Evolutionary conservation across 2,113 vertebrate species (phyloP), one percentile per base, ranked within the genome.

Genomic region (Columba livia): DNA sequence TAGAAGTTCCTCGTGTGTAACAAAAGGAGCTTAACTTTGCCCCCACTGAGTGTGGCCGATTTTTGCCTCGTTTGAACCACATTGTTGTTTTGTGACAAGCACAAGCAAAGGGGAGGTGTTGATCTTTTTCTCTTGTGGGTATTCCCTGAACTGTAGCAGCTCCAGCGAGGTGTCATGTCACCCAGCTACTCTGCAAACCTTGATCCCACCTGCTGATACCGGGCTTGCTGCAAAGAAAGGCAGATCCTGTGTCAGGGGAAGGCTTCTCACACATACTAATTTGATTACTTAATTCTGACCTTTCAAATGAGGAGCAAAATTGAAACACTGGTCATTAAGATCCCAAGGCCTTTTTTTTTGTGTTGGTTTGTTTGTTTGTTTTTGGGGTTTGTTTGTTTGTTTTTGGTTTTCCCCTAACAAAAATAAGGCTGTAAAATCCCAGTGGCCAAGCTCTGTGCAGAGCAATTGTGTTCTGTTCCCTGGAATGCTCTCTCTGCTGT

Each of bases 251-350:
- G 93, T 96, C 94, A 86, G 56, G 61, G 51, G 26, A 65, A 81
- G 75, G 65, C 48, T 92, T 95, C 82, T 91, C 75, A 78, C 75
- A 53, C 64, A 32, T 67, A 20, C 51, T 79, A 71, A 64, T 78
- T 94, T 2, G 5, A 25, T 95, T 94, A 72, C 79, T 95, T 90
- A 96, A 96, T 94, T 91, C 79, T 90, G 88, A 93, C 88, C 93
- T 96, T 95, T 92, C 57, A 91, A 84, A 88, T 72, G 79, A 88
- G 75, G 62, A 90, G 71, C 48, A 86, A 62, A 93, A 84, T 79
- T 86, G 70, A 90, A 88, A 79, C 65, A 53, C 53, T 71, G 29
- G 8, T 81, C 51, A 18, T 88, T 78, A 78, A 71, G 74, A 75
- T 88, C 38, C 18, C 34, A 44, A 78, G 38, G 34, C 21, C 7